A percentile compares a stretch with the other conserved stretches of the same genome.
phyloP scores from a whole-genome alignment of 2,797 vertebrate species.

The Rhinella marina region DNA sequence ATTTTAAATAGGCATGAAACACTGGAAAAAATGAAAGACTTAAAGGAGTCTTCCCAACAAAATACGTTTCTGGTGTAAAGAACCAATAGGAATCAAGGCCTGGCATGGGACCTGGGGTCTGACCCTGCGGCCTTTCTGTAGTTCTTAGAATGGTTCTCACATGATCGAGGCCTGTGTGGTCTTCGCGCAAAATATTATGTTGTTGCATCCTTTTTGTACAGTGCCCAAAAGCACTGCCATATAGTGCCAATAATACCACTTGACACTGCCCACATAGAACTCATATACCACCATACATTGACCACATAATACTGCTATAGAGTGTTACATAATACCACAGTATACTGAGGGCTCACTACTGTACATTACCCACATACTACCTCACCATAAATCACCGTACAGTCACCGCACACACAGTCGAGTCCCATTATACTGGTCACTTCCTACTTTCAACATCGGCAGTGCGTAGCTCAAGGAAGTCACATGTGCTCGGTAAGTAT shows the following conservation, averaged over 20 bases:
- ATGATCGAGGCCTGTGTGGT: no score
- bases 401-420: neutral
- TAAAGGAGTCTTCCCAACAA: no score
- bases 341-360: neutral
- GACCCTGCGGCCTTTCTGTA: no score
- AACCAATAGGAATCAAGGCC: no score
- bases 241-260: neutral
- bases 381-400: neutral
- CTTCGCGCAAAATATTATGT: no score
- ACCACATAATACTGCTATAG: neutral
- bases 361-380: neutral
- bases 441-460: no score
- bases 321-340: neutral
- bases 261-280: neutral
- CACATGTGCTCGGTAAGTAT: no score
- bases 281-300: neutral
- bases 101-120: no score
- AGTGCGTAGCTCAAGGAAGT: no score
- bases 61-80: no score
- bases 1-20: neutral
- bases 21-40: neutral
- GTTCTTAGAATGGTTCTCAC: no score
- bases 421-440: no score
- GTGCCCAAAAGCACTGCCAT: neutral
- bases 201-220: neutral